A percentile compares a stretch with the other conserved stretches of the same genome.
Evolutionary conservation across 2,797 vertebrate species (phyloP).

Genomic region (Picus viridis): DNA sequence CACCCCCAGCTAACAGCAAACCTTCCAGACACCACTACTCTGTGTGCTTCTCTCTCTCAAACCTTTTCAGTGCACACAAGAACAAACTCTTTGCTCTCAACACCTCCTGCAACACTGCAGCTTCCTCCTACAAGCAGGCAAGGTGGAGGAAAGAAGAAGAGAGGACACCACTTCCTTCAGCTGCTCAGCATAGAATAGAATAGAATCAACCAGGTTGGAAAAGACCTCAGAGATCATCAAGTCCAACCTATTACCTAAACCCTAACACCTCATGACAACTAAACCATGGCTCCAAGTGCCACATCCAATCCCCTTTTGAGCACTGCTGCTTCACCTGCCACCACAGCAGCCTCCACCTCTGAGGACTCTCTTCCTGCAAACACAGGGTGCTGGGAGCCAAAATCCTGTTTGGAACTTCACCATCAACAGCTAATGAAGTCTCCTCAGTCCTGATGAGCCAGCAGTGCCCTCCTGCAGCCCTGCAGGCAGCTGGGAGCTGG

Average conservation of each 20-base stretch:
- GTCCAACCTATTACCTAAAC: too few relatives aligned
- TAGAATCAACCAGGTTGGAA: too few relatives aligned
- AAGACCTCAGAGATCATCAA: too few relatives aligned
- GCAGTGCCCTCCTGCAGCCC: too few relatives aligned
- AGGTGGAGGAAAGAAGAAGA: too few relatives aligned
- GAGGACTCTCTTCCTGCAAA: neutral
- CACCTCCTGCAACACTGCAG: neutral
- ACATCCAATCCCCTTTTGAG: too few relatives aligned
- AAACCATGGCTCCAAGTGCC: too few relatives aligned
- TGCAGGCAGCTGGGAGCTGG: too few relatives aligned
- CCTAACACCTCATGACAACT: too few relatives aligned
- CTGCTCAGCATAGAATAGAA: too few relatives aligned
- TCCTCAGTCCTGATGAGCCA: fast-evolving
- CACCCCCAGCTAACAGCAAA: neutral
- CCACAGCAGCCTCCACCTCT: fast-evolving
- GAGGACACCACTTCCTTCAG: neutral
- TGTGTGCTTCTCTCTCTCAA: neutral
- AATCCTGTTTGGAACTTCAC: neutral
- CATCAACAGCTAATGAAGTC: neutral
- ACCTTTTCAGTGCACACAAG: neutral
- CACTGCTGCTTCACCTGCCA: too few relatives aligned
- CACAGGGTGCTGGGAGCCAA: neutral
- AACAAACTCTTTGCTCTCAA: neutral
- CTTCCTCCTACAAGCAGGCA: too few relatives aligned
- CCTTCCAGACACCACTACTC: neutral